Conservation (phyloP, 1,140 invertebrate genomes). For the Sminthurinus signatus region DNA sequence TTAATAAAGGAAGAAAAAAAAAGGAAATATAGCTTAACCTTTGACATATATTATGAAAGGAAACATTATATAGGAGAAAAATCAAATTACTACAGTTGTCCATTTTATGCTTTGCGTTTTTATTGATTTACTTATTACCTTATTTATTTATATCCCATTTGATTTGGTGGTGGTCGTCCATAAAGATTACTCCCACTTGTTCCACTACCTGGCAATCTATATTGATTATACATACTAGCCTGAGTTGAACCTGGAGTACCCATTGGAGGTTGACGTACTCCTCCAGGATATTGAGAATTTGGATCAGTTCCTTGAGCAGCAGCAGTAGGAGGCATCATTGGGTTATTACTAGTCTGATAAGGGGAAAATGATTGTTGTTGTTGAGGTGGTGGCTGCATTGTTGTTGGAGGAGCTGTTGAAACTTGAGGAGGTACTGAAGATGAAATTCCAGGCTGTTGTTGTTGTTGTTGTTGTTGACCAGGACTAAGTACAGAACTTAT, state of each 20-base stretch:
- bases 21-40: too few relatives aligned
- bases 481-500: too few relatives aligned
- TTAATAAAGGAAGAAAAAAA: too few relatives aligned
- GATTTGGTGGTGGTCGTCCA: neutral
- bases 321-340: neutral
- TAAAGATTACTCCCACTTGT: neutral
- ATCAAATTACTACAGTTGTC: too few relatives aligned
- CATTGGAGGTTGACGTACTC: neutral
- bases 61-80: too few relatives aligned
- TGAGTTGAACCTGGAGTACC: neutral
- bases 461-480: neutral
- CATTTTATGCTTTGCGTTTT: too few relatives aligned
- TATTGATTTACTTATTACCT: too few relatives aligned
- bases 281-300: neutral
- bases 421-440: neutral
- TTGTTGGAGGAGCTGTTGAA: neutral
- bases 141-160: conserved; percentile 17
- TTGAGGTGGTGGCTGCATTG: neutral
- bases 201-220: neutral
- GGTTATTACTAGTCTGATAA: neutral
- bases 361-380: neutral
- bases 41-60: too few relatives aligned
- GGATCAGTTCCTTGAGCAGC: neutral
- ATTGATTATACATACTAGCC: neutral
- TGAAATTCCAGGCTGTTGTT: neutral